Conservation (phyloP, 2,888 invertebrate species). For the Brachyptera risi region DNA sequence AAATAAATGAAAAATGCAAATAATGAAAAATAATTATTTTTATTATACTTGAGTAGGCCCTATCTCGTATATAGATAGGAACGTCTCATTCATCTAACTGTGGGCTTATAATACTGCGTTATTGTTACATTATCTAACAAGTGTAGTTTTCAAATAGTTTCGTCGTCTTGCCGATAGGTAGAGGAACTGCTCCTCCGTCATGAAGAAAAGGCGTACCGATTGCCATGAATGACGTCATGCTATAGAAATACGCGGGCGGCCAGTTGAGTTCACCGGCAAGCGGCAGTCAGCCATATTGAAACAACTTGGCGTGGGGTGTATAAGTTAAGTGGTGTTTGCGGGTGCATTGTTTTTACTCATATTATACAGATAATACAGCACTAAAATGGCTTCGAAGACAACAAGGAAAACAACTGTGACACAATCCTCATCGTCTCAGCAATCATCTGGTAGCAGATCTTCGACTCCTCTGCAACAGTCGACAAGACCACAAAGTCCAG, state of each 20-base stretch:
- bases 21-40: too few relatives aligned
- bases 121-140: too few relatives aligned
- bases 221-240: neutral
- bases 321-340: neutral
- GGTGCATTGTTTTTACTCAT: neutral
- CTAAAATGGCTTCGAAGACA: slow-evolving; percentile 3
- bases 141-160: too few relatives aligned
- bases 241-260: neutral
- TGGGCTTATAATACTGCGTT: too few relatives aligned
- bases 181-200: too few relatives aligned
- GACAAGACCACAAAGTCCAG: slow-evolving; percentile 8
- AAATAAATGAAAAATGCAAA: too few relatives aligned
- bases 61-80: too few relatives aligned
- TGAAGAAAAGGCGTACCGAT: too few relatives aligned
- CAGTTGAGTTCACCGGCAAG: too few relatives aligned
- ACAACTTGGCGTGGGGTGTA: neutral
- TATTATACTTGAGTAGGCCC: too few relatives aligned
- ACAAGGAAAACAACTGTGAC: slow-evolving; percentile 8
- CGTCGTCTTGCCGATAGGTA: too few relatives aligned
- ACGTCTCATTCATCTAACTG: too few relatives aligned
- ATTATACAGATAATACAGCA: neutral
- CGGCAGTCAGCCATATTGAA: neutral
- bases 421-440: neutral
- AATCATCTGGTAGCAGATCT: neutral
- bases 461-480: neutral